These are phyloP conservation scores for Enteromius mattozi DNA, from an alignment of 2,797 vertebrate species.

Conservation along the genomic window DNA sequence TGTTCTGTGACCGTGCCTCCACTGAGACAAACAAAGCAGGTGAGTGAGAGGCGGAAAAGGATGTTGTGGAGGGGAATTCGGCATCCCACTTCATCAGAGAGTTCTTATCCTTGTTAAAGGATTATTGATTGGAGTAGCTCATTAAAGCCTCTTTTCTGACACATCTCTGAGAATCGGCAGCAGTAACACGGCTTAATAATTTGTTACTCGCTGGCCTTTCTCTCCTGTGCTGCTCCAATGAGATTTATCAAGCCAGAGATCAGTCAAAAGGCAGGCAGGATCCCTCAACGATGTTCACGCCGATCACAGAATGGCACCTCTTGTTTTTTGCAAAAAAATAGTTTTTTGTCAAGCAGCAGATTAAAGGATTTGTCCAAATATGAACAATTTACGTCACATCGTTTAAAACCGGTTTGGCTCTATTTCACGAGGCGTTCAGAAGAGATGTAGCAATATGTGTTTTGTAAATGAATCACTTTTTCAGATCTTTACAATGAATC, in stretches of 20 bases:
- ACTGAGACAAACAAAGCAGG: conserved; percentile 56
- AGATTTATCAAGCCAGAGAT: conserved; percentile 59
- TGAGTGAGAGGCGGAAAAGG: conserved; percentile 60
- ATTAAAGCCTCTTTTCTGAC: conserved; percentile 66
- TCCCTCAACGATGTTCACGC: conserved; percentile 31
- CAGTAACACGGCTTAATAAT: conserved; percentile 61
- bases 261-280: conserved; percentile 52
- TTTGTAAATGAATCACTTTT: background rate
- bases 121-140: conserved; percentile 69
- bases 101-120: conserved; percentile 65
- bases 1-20: conserved; percentile 37
- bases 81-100: conserved; percentile 67
- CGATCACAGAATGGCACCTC: background rate
- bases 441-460: background rate
- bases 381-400: background rate
- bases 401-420: background rate
- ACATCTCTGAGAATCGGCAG: conserved; percentile 60
- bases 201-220: conserved; percentile 56
- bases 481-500: background rate
- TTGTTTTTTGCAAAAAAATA: background rate
- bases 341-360: background rate
- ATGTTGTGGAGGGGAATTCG: conserved; percentile 55
- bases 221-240: conserved; percentile 51
- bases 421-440: too few relatives aligned
- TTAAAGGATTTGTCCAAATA: conserved; percentile 28